phyloP scores from a whole-genome alignment of 2,888 invertebrate genomes.

The Coelinius sp. region DNA sequence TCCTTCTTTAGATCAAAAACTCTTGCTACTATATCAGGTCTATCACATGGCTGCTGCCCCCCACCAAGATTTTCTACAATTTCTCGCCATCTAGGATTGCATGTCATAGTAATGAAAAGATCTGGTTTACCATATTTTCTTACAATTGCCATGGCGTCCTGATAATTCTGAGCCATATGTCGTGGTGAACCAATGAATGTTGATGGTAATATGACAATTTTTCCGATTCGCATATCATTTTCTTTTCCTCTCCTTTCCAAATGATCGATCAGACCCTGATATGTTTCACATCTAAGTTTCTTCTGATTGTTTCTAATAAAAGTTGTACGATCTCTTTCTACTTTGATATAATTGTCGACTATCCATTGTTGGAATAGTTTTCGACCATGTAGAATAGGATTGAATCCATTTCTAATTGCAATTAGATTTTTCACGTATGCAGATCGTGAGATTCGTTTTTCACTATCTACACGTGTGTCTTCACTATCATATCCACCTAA shows the following conservation, averaged over 20 bases:
- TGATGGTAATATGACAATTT: slow-evolving; percentile 30
- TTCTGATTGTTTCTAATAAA: slow-evolving; percentile 16
- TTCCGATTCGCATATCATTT: background rate
- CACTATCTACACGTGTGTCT: background rate
- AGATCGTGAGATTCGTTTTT: slow-evolving; percentile 31
- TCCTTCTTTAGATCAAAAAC: background rate
- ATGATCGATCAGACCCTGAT: background rate
- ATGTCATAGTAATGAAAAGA: background rate
- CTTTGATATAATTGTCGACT: background rate
- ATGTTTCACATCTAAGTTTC: background rate
- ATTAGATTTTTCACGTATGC: slow-evolving; percentile 30
- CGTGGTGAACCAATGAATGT: slow-evolving; percentile 25
- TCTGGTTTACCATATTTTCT: slow-evolving; percentile 26
- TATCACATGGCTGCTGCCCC: background rate
- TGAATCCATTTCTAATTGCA: background rate
- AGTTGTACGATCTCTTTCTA: slow-evolving; percentile 33
- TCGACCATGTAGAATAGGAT: background rate
- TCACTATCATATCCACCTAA: background rate
- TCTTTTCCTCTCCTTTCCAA: background rate
- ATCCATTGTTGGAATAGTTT: background rate
- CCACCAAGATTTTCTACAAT: slow-evolving; percentile 19
- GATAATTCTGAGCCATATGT: slow-evolving; percentile 27
- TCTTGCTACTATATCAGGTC: slow-evolving; percentile 43
- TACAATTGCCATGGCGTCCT: slow-evolving; percentile 32
- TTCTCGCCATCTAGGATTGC: background rate